These are phyloP conservation scores for Yoshiicerus persimilis DNA, from an alignment of 1,140 invertebrate species.

Conservation along the genomic window DNA sequence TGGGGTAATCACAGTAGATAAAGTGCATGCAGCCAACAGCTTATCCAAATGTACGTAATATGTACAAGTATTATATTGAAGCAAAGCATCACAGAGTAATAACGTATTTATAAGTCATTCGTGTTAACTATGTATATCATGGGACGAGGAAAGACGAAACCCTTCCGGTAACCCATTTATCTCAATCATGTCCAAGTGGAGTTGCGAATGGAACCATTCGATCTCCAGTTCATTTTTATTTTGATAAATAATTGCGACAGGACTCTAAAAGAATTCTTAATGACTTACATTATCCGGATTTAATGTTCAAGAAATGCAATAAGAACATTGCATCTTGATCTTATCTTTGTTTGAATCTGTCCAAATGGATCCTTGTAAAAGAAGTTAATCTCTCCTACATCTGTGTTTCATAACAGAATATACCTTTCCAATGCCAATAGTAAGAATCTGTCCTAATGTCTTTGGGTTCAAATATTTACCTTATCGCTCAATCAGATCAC, in stretches of 20 bases:
- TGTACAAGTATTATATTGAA: not conserved
- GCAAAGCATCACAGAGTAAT: not conserved
- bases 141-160: not conserved
- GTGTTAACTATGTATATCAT: not conserved
- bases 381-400: not conserved
- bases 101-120: not conserved
- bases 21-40: not conserved
- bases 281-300: not conserved
- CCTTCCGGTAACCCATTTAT: conserved; percentile 21
- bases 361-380: not conserved
- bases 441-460: not conserved
- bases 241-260: conserved; percentile 13
- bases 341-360: not conserved
- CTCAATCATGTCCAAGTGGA: not conserved
- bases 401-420: not conserved
- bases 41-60: not conserved
- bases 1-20: not conserved
- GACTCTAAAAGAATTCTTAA: not conserved
- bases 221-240: not conserved
- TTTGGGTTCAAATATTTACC: not conserved
- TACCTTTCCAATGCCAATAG: not conserved
- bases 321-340: not conserved
- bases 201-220: not conserved
- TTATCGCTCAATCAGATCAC: not conserved
- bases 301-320: not conserved